Evolutionary conservation across 2,113 vertebrate species (phyloP).

Genomic region (Odocoileus virginianus): DNA sequence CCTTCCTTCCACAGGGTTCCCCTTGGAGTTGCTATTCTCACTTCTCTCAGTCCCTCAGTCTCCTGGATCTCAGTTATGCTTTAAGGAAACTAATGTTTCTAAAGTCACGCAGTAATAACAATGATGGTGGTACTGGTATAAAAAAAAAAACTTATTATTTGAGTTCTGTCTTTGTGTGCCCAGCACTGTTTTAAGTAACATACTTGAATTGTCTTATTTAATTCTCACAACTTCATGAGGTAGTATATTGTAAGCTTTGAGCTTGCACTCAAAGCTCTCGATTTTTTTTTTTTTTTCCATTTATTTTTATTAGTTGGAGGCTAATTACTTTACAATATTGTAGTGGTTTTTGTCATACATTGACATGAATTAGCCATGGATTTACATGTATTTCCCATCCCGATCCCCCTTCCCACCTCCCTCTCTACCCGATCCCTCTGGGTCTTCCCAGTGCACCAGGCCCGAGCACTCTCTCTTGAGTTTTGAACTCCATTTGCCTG

Average conservation of each 20-base stretch:
- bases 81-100: neutral
- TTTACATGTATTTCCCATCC: too few relatives aligned
- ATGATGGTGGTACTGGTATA: neutral
- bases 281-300: neutral
- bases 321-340: too few relatives aligned
- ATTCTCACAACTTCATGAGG: neutral
- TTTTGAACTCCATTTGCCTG: neutral
- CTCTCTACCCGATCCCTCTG: too few relatives aligned
- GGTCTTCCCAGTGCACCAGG: too few relatives aligned
- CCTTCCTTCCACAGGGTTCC: neutral
- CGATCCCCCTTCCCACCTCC: too few relatives aligned
- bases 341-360: too few relatives aligned
- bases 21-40: slow-evolving; percentile 1
- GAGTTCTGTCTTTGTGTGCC: neutral
- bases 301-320: too few relatives aligned
- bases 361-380: too few relatives aligned
- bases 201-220: neutral
- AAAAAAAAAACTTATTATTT: neutral
- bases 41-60: neutral
- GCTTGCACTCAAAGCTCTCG: too few relatives aligned
- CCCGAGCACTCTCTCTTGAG: neutral
- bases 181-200: neutral
- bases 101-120: neutral
- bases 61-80: neutral
- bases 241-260: neutral